These are phyloP conservation scores for Diuraphis noxia DNA, from an alignment of 1,140 invertebrate genomes.

Conservation along the genomic window DNA sequence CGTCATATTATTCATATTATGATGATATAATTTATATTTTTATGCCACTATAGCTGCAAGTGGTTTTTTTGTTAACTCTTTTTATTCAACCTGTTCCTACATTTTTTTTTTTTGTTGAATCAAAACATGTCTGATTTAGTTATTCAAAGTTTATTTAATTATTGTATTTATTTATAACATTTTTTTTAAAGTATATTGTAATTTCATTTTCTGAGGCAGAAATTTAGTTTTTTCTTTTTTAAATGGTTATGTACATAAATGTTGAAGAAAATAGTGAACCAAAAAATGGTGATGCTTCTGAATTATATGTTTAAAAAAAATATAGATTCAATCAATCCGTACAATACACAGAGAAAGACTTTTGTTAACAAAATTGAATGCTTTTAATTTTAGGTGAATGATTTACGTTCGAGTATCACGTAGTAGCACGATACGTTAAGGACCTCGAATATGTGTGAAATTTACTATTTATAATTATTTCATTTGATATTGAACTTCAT, in stretches of 20 bases:
- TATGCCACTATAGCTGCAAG: not conserved
- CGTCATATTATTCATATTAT: too few relatives aligned
- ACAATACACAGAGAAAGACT: not conserved
- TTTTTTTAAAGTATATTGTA: not conserved
- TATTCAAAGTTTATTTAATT: not conserved
- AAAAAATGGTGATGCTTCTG: not conserved
- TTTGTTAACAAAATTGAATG: not conserved
- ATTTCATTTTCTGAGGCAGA: not conserved
- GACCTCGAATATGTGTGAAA: not conserved
- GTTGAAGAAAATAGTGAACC: too few relatives aligned
- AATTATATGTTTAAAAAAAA: not conserved
- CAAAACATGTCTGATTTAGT: not conserved
- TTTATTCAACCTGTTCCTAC: not conserved
- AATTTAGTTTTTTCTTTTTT: not conserved
- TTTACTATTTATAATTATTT: not conserved
- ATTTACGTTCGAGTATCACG: too few relatives aligned
- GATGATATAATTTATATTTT: not conserved
- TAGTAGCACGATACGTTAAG: too few relatives aligned
- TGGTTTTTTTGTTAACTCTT: not conserved
- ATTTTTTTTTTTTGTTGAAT: not conserved
- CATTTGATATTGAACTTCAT: not conserved
- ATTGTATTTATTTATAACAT: not conserved
- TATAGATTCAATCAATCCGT: not conserved
- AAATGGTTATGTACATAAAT: not conserved
- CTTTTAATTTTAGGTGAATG: not conserved